phyloP scores from a whole-genome alignment of 2,888 invertebrate genomes.

The Trichopoda pennipes region DNA sequence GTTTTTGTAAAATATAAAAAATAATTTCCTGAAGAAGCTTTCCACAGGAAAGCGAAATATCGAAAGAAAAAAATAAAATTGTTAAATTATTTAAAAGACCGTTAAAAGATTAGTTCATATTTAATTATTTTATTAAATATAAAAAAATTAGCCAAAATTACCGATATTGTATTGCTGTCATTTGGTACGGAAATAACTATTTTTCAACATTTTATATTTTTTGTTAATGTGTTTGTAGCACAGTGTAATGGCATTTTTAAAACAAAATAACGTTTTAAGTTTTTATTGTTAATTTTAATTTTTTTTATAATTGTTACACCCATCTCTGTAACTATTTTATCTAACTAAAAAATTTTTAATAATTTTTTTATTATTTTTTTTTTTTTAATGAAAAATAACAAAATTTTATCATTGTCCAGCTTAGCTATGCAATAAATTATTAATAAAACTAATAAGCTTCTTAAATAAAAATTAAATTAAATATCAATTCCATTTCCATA shows the following conservation, averaged over 20 bases:
- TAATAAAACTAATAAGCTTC: conserved; percentile 34
- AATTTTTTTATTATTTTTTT: conserved; percentile 9
- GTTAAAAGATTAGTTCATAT: no score
- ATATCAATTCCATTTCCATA: conserved; percentile 40
- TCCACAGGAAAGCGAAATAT: no score
- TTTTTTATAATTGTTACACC: conserved; percentile 8
- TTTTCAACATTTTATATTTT: no score
- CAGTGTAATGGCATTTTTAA: not conserved
- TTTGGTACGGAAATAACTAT: no score
- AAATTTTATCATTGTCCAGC: conserved; percentile 17
- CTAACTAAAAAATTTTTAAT: no score
- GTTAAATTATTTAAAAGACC: no score
- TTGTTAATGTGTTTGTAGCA: not conserved
- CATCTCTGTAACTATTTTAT: conserved; percentile 14
- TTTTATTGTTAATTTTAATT: not conserved
- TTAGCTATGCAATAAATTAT: conserved; percentile 54
- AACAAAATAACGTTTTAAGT: not conserved
- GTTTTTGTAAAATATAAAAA: no score
- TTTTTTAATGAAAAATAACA: conserved; percentile 3
- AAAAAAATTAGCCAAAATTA: no score
- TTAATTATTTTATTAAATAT: no score
- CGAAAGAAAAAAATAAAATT: no score
- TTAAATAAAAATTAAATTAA: not conserved
- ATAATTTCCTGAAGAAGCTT: no score
- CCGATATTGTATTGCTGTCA: no score